phyloP scores from a whole-genome alignment of 2,113 vertebrate genomes.

The Aix galericulata region DNA sequence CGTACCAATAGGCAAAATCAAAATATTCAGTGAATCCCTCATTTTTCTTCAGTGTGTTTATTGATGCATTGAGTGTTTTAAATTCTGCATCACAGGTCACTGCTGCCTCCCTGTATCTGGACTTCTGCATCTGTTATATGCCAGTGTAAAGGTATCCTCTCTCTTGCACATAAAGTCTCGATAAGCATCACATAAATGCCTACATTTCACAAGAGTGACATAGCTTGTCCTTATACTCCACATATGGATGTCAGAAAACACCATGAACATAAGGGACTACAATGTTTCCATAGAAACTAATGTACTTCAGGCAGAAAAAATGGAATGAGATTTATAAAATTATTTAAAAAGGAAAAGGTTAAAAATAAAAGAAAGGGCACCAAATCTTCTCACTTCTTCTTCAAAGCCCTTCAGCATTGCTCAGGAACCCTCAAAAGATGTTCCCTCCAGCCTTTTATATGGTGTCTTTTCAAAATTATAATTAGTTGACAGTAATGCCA shows the following conservation, averaged over 20 bases:
- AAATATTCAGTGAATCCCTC: background rate
- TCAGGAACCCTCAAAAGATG: background rate
- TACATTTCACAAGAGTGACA: constrained; percentile 18
- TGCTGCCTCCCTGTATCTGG: background rate
- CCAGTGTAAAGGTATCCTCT: background rate
- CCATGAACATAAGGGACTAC: constrained; percentile 23
- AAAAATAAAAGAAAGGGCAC: background rate
- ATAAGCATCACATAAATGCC: constrained; percentile 6
- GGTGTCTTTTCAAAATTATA: background rate
- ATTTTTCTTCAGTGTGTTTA: background rate
- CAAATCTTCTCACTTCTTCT: background rate
- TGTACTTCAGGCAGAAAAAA: constrained; percentile 35
- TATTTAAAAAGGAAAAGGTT: background rate
- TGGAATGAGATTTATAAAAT: constrained; percentile 22
- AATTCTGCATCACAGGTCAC: background rate
- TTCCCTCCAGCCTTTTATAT: background rate
- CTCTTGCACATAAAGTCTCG: background rate
- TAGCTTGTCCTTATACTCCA: constrained; percentile 42
- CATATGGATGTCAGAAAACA: constrained; percentile 40
- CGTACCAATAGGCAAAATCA: background rate
- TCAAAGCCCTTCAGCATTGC: background rate
- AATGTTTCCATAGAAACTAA: constrained; percentile 67
- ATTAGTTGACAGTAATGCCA: background rate
- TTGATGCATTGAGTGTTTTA: background rate
- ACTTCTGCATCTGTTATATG: background rate